These are phyloP conservation scores for Noctua pronuba DNA, from an alignment of 2,888 invertebrate species.

Conservation along the genomic window DNA sequence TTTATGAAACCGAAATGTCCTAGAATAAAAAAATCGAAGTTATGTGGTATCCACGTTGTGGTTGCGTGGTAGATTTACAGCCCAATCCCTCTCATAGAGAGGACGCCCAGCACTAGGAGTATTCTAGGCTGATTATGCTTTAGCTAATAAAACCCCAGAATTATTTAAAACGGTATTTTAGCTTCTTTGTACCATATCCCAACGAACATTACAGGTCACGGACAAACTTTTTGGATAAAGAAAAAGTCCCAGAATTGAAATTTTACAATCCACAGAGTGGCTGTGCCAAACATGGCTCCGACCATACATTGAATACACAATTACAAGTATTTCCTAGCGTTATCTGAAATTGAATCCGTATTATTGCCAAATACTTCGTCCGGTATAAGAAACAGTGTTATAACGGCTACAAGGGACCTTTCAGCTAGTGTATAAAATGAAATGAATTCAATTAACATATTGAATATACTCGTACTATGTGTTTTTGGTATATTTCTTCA, in stretches of 20 bases:
- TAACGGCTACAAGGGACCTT: constrained; percentile 36
- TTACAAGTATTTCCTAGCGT: constrained; percentile 78
- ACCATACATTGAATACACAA: constrained; percentile 72
- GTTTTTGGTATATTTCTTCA: constrained; percentile 14
- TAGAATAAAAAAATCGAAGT: background rate
- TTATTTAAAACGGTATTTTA: background rate
- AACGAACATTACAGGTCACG: background rate
- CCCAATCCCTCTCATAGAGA: background rate
- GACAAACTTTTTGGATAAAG: constrained; percentile 22
- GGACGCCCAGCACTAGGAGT: background rate
- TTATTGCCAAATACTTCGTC: constrained; percentile 79
- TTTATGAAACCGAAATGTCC: background rate
- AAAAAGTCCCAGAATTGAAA: constrained; percentile 46
- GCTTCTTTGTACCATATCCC: background rate
- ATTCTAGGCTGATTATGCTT: background rate
- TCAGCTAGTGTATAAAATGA: constrained; percentile 45
- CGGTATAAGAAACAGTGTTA: constrained; percentile 62
- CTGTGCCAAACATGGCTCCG: constrained; percentile 43
- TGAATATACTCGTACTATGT: background rate
- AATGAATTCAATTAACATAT: constrained; percentile 48
- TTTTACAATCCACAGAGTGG: constrained; percentile 34
- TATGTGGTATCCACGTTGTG: background rate
- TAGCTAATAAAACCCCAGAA: background rate
- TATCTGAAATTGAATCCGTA: constrained; percentile 85
- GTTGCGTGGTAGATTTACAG: background rate